Evolutionary conservation across 2,797 vertebrate species (phyloP), one percentile per base, ranked within the genome.

Genomic region (Enteromius unitaeniatus): DNA sequence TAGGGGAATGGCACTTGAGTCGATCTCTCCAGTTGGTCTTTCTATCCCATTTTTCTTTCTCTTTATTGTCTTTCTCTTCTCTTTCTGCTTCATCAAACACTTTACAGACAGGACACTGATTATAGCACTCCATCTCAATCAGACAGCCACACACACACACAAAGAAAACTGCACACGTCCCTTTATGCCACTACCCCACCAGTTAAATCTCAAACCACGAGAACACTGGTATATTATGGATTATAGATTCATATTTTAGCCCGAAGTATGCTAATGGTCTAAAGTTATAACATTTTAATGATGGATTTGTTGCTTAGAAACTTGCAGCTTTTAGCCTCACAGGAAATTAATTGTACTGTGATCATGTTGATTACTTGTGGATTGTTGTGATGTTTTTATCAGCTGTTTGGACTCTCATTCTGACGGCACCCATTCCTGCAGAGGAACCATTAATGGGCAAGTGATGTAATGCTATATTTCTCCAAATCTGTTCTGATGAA

Each of bases 11-110:
- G 23, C 42, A 53, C 79, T 85, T 8, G 55, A 72, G 74, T 47
- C 72, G 58, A 53, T 85, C 74, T 78, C 60, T 74, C 84, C 40
- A 45, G 53, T 45, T 77, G n/a, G 55, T 19, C 75, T 77, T 77
- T 77, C 37, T 40, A n/a, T 15, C n/a, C 37, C 37, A 77, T 77
- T 77, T 62, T 42, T 62, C 37, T 40, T 14, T 42, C 34, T 62
- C 75, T 62, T 60, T 77, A 42, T 77, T 45, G 53, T 75, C 49
- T 77, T 45, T 77, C 55, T 45, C 70, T 51, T 51, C 26, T 77
- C 14, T 77, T 62, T 4, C 37, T 60, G 53, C 53, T 58, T 40
- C 53, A 77, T 81, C 40, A 70, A 81, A 55, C 53, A 69, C 47
- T 68, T 55, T 53, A 78, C 49, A 68, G 47, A 83, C 45, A 83